Base-by-base conservation (phyloP, 92 coral and sea anemone species). In the Bergia puertoricense region DNA sequence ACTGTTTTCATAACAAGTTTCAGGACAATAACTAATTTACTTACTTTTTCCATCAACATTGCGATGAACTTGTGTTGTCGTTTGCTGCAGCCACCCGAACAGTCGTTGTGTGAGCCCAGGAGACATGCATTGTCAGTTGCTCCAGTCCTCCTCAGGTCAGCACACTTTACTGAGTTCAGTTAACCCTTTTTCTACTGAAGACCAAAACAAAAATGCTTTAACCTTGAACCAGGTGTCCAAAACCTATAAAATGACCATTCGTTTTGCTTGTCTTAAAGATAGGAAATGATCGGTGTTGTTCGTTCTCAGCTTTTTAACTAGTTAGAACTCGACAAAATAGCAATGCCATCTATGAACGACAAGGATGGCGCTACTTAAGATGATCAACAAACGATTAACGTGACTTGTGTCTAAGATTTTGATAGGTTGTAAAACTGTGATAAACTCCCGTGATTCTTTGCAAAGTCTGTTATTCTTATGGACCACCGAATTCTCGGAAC, bases 81-180 rank as follows among this genome's bases (percentile, higher is more conserved):
- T 30, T 30, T 30, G 42, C 48, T 67, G 2, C 50, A 95, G 96
- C 85, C 98, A 93, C 59, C 50, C 90, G 54, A 92, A 81, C 86
- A 89, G 91, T 82, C 92, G 93, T n/a, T 93, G 98, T 39, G 80
- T 90, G 15, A 93, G 93, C 84, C 98, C 96, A 10, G 98, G 98
- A 72, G 98, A 95, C 78, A 90, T 93, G 98, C 91, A 93, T 69
- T 91, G 96, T 51, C 98, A 91, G 86, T 91, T 89, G 11, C 88
- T 93, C 66, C 92, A 95, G 86, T 88, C 96, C 22, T 90, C 96
- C 1, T 89, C 97, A 78, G 96, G 98, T 95, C 44, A 91, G 90
- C 57, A 62, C 37, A 23, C 36, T 9, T 18, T 0, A 37, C n/a
- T 75, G 23, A 44, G 18, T 1, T 41, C 54, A 20, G 36, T 77